phyloP scores from a whole-genome alignment of 2,113 vertebrate species.

The Pachyramphus minor region DNA sequence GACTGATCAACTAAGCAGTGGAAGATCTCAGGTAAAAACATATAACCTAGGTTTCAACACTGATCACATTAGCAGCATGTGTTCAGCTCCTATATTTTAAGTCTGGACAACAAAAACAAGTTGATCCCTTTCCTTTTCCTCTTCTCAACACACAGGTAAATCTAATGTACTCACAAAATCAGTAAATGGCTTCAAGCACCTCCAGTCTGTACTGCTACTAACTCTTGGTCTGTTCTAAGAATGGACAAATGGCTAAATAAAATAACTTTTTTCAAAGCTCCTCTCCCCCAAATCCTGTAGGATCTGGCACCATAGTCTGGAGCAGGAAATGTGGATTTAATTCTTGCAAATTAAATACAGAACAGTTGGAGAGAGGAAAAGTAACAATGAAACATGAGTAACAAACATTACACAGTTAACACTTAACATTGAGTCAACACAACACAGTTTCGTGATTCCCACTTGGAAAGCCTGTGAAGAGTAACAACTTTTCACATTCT shows the following conservation, averaged over 20 bases:
- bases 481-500: accelerated
- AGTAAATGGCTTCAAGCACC: neutral
- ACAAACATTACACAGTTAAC: slow-evolving; percentile 10
- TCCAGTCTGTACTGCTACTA: neutral
- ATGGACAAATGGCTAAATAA: neutral
- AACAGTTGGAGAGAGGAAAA: neutral
- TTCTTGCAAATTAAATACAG: neutral
- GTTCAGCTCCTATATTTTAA: neutral
- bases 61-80: neutral
- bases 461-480: neutral
- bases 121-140: neutral
- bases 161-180: neutral
- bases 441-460: neutral
- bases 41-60: neutral
- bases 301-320: neutral
- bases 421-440: neutral
- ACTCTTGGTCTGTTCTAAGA: neutral
- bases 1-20: neutral
- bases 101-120: neutral
- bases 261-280: neutral
- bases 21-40: neutral
- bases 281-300: neutral
- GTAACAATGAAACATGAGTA: neutral
- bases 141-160: neutral
- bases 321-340: neutral